These are phyloP conservation scores for Hydrotaea diabolus DNA, from an alignment of 2,888 invertebrate genomes.

Conservation along the genomic window DNA sequence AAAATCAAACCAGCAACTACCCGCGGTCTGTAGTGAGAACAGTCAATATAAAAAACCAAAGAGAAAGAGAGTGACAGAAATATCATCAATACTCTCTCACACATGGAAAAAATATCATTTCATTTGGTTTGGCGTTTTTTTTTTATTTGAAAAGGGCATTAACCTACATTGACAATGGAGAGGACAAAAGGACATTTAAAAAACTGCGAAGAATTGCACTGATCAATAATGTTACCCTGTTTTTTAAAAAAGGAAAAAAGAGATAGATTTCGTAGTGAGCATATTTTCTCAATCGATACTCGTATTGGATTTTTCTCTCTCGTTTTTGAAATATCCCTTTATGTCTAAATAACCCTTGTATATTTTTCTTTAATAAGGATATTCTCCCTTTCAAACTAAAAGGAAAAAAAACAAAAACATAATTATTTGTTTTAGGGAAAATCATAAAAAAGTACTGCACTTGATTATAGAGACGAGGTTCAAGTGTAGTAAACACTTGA, in stretches of 20 bases:
- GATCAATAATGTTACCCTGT: constrained; percentile 21
- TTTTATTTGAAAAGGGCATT: constrained; percentile 4
- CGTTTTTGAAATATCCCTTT: neutral
- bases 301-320: neutral
- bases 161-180: neutral
- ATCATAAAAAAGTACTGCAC: constrained; percentile 4
- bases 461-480: neutral
- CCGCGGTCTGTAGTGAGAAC: too few species aligned
- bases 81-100: too few species aligned
- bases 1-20: neutral
- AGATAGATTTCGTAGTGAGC: neutral
- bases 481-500: constrained; percentile 3
- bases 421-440: neutral
- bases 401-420: neutral
- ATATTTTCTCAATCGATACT: neutral
- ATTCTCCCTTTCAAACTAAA: neutral
- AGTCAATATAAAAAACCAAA: neutral
- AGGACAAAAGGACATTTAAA: neutral
- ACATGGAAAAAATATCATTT: neutral
- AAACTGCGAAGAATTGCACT: constrained; percentile 4
- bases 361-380: constrained; percentile 6
- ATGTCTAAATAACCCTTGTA: neutral
- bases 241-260: neutral
- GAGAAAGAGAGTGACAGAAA: too few species aligned
- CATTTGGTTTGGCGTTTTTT: too few species aligned